phyloP scores from a whole-genome alignment of 2,888 invertebrate genomes.

The Lamellibrachia satsuma region DNA sequence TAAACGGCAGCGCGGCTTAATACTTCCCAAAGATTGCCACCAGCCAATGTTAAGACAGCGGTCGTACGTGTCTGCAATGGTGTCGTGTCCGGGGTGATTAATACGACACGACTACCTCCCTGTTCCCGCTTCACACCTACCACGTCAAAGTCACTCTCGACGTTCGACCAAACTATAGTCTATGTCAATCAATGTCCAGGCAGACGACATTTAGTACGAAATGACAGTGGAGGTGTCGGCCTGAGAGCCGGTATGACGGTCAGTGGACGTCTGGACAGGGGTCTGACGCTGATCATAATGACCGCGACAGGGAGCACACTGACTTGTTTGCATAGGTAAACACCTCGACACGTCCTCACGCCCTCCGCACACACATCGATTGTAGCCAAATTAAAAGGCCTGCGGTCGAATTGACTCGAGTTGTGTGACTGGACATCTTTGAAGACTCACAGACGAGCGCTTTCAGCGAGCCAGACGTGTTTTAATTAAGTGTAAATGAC shows the following conservation, averaged over 20 bases:
- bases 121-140: neutral
- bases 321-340: neutral
- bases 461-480: slow-evolving; percentile 13
- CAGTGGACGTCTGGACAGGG: neutral
- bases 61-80: neutral
- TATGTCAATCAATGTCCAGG: neutral
- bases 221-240: slow-evolving; percentile 4
- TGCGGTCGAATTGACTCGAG: neutral
- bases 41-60: neutral
- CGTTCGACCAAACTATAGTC: neutral
- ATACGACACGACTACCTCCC: neutral
- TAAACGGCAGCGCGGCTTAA: neutral
- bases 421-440: neutral
- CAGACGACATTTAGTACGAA: slow-evolving; percentile 12
- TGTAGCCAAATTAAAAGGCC: slow-evolving; percentile 17
- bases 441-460: slow-evolving; percentile 1
- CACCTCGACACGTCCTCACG: neutral
- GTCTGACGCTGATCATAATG: neutral
- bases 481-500: slow-evolving; percentile 17
- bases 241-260: neutral
- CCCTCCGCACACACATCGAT: neutral
- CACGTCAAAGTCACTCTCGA: slow-evolving; percentile 11
- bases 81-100: neutral
- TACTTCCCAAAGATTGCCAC: neutral
- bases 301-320: slow-evolving; percentile 13